Evolutionary conservation across 35 echinoderm and acorn worm genomes (phyloP).

Genomic region (Heliocidaris erythrogramma): DNA sequence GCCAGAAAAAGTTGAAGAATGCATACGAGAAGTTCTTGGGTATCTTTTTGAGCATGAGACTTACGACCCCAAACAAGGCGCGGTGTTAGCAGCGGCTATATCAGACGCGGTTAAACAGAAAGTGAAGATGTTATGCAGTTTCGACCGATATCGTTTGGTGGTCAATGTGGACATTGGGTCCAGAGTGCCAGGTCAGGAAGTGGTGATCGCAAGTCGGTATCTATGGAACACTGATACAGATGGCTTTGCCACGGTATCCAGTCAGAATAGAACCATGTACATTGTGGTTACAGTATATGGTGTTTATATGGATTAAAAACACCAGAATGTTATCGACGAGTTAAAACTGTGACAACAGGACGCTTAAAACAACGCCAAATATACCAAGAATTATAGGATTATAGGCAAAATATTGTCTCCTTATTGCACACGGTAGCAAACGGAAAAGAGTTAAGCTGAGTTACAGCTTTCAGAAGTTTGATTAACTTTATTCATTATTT

Average conservation of each 20-base stretch:
- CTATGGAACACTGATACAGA: constrained; percentile 42
- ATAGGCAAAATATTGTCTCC: too few species aligned
- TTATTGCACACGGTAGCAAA: too few species aligned
- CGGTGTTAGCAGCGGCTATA: not conserved
- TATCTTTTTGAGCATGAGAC: not conserved
- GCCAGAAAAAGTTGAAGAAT: constrained; percentile 26
- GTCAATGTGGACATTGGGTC: constrained; percentile 46
- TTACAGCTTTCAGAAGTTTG: too few species aligned
- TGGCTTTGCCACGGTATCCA: constrained; percentile 26
- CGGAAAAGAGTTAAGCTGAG: too few species aligned
- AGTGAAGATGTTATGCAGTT: not conserved
- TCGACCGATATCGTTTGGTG: constrained; percentile 14
- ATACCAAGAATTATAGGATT: too few species aligned
- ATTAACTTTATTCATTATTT: too few species aligned
- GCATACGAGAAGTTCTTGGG: constrained; percentile 13
- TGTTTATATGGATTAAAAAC: constrained; percentile 22
- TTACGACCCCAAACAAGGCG: constrained; percentile 4
- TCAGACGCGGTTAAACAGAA: constrained; percentile 40
- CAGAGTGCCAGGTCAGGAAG: constrained; percentile 13
- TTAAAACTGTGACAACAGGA: too few species aligned
- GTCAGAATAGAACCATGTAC: constrained; percentile 42
- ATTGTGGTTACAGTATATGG: constrained; percentile 13
- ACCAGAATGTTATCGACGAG: not conserved
- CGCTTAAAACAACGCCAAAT: too few species aligned
- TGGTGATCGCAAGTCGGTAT: constrained; percentile 30